phyloP scores from a whole-genome alignment of 2,888 invertebrate species.

The Cantharis nigra region DNA sequence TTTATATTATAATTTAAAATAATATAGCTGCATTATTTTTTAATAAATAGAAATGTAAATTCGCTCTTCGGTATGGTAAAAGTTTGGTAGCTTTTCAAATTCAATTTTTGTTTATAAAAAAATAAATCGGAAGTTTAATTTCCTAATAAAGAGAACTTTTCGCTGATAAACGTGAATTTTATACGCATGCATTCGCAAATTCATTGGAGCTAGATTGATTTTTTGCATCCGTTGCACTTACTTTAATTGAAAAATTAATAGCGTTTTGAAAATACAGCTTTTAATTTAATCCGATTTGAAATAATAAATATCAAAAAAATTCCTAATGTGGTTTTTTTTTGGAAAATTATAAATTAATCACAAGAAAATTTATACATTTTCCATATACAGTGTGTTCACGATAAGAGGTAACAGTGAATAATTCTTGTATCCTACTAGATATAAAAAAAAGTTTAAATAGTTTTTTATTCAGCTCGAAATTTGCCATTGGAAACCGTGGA shows the following conservation, averaged over 20 bases:
- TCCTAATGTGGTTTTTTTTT: background rate
- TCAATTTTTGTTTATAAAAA: background rate
- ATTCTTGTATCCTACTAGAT: too few species aligned
- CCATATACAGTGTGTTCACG: too few species aligned
- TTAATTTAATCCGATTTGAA: background rate
- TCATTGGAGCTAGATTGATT: background rate
- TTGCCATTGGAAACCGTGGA: too few species aligned
- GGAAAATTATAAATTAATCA: background rate
- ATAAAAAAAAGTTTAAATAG: too few species aligned
- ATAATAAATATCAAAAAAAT: background rate
- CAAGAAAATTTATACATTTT: background rate
- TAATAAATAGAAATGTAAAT: background rate
- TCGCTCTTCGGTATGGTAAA: background rate
- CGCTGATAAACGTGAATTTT: background rate
- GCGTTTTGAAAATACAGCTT: background rate
- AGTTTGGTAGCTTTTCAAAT: background rate
- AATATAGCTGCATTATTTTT: background rate
- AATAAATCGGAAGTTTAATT: background rate
- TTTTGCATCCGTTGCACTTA: background rate
- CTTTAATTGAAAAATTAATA: background rate
- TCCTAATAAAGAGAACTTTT: background rate
- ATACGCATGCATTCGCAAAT: background rate
- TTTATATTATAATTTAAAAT: background rate
- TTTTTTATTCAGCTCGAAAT: too few species aligned
- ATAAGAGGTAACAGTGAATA: too few species aligned